These are phyloP conservation scores for Neelides sp. DNA, from an alignment of 1,140 invertebrate species.

Conservation along the genomic window DNA sequence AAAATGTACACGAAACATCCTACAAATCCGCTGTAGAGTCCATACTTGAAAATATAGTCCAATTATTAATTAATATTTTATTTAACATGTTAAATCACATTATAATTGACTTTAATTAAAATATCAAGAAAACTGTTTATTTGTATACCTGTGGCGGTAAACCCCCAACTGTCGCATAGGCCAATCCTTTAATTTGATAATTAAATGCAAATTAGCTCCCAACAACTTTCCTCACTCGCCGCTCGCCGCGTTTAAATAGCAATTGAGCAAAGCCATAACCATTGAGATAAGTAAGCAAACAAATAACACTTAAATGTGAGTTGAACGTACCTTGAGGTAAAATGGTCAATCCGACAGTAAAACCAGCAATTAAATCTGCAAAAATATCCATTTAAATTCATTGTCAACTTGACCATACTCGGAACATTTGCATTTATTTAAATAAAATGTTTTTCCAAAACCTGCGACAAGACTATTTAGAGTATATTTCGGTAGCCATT, in stretches of 20 bases:
- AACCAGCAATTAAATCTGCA: constrained; percentile 41
- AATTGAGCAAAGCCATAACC: constrained; percentile 24
- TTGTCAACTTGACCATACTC: too few species aligned
- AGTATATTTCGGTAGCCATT: constrained; percentile 34
- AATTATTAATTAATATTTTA: not conserved
- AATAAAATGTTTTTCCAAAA: too few species aligned
- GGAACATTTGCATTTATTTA: too few species aligned
- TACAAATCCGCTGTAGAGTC: constrained; percentile 80
- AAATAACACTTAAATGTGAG: too few species aligned
- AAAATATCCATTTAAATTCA: too few species aligned
- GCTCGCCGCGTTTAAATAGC: constrained; percentile 36
- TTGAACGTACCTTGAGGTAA: constrained; percentile 47
- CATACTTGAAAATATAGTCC: constrained; percentile 48
- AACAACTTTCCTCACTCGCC: too few species aligned
- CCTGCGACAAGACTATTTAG: constrained; percentile 32
- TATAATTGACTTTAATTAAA: not conserved
- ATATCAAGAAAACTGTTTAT: constrained; percentile 2
- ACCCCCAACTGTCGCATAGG: constrained; percentile 71
- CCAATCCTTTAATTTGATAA: constrained; percentile 44
- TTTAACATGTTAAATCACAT: not conserved
- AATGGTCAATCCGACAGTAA: constrained; percentile 47
- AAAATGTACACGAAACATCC: constrained; percentile 82
- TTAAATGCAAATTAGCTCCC: constrained; percentile 40
- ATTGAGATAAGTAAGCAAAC: too few species aligned
- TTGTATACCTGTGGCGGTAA: constrained; percentile 50